These are phyloP conservation scores for Dasypolia templi DNA, from an alignment of 2,888 invertebrate genomes.

Conservation along the genomic window DNA sequence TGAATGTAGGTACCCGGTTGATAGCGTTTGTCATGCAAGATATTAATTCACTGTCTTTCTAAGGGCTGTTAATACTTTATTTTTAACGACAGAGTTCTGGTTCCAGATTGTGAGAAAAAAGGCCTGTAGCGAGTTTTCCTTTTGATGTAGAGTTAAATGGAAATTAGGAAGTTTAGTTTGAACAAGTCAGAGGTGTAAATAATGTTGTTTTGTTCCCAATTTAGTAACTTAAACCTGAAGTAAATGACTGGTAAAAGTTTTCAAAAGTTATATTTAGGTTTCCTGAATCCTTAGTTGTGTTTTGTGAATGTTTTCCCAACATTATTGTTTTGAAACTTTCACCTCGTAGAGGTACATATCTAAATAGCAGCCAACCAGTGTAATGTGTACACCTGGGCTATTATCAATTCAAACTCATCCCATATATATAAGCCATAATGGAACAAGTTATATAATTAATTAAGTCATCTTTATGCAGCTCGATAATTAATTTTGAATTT, in stretches of 20 bases:
- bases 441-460: constrained; percentile 42
- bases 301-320: not conserved
- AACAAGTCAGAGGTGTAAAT: constrained; percentile 43
- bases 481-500: constrained; percentile 77
- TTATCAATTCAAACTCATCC: not conserved
- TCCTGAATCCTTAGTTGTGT: constrained; percentile 17
- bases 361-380: not conserved
- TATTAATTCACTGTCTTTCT: constrained; percentile 77
- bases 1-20: constrained; percentile 61
- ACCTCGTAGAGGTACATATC: not conserved
- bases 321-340: not conserved
- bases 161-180: constrained; percentile 69
- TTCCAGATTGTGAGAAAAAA: constrained; percentile 47
- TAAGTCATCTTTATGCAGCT: constrained; percentile 52
- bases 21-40: constrained; percentile 71
- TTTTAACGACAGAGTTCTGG: constrained; percentile 61
- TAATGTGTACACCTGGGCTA: not conserved
- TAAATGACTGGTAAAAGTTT: constrained; percentile 24
- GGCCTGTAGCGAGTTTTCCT: constrained; percentile 33
- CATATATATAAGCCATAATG: constrained; percentile 8
- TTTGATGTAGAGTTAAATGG: constrained; percentile 59
- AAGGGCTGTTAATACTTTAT: constrained; percentile 67
- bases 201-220: constrained; percentile 57
- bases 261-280: constrained; percentile 23
- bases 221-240: constrained; percentile 28